A percentile compares a stretch with the other conserved stretches of the same genome.
Conservation (phyloP, 2,113 vertebrate species). For the Pseudolaguvia tuberculata region DNA sequence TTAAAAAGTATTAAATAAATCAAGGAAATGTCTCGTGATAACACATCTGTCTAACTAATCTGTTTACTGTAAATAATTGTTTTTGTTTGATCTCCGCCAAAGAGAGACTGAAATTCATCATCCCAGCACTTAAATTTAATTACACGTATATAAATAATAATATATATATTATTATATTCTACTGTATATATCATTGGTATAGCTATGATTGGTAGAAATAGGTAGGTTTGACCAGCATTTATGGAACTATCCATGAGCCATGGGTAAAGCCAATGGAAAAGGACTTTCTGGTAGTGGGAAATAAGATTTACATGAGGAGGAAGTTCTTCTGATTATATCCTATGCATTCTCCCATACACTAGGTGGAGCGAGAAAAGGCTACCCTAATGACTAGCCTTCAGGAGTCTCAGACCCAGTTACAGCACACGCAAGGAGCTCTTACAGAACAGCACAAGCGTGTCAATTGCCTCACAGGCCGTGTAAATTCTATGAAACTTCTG, state of each 20-base stretch:
- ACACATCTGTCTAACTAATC: not conserved
- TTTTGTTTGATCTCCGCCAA: constrained; percentile 30
- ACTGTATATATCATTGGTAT: not conserved
- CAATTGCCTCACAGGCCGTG: constrained; percentile 82
- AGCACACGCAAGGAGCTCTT: constrained; percentile 91
- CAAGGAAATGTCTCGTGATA: not conserved
- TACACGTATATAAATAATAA: too few relatives aligned
- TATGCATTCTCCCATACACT: constrained; percentile 42
- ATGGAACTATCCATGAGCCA: not conserved
- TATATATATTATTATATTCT: too few relatives aligned
- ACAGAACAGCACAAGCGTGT: constrained; percentile 85
- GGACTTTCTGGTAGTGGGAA: not conserved
- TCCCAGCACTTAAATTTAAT: constrained; percentile 4
- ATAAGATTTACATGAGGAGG: too few relatives aligned
- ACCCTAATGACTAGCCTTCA: constrained; percentile 85
- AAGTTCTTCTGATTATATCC: not conserved
- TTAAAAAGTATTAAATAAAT: not conserved
- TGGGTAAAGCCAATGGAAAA: not conserved
- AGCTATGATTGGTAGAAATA: not conserved
- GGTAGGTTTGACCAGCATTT: not conserved
- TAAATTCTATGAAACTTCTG: constrained; percentile 78
- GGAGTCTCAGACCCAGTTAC: constrained; percentile 91
- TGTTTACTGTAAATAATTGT: too few relatives aligned
- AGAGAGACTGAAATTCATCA: constrained; percentile 20
- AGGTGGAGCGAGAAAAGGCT: constrained; percentile 94